Conservation (phyloP, 2,797 vertebrate species). For the Tangara arthus region DNA sequence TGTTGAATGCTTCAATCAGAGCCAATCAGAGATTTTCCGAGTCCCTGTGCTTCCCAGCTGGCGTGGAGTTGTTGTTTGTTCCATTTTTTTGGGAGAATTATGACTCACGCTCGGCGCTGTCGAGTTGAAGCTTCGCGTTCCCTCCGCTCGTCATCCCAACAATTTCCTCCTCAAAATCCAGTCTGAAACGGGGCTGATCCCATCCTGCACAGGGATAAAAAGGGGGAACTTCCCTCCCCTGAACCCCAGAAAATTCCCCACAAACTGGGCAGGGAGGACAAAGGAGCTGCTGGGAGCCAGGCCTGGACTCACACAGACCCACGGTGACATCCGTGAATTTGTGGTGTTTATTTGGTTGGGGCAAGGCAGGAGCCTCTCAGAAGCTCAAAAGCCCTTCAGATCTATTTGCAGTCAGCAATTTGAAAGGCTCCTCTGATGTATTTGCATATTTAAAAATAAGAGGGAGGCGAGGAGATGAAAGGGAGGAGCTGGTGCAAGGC, state of each 20-base stretch:
- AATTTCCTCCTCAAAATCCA: neutral
- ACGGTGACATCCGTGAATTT: accelerated
- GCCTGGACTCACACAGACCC: accelerated
- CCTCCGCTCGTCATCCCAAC: neutral
- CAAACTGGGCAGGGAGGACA: neutral
- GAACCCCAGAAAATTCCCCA: neutral
- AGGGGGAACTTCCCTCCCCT: accelerated
- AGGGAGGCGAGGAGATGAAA: neutral
- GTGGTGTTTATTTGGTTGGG: neutral
- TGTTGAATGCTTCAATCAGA: constrained; percentile 39
- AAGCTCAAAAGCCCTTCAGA: constrained; percentile 34
- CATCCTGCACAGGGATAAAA: neutral
- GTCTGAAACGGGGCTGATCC: accelerated
- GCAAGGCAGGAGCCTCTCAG: neutral
- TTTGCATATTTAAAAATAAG: constrained; percentile 22
- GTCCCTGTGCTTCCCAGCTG: constrained; percentile 12
- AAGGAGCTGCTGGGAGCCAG: neutral
- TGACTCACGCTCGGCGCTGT: constrained; percentile 4
- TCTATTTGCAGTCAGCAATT: neutral
- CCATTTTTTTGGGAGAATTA: neutral
- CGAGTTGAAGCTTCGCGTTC: neutral
- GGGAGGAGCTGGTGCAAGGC: neutral
- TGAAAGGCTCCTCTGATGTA: neutral
- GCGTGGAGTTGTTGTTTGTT: neutral
- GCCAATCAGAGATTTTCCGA: constrained; percentile 28